Base-by-base conservation (phyloP, 1,140 invertebrate genomes). In the Brachionus manjavacas region DNA sequence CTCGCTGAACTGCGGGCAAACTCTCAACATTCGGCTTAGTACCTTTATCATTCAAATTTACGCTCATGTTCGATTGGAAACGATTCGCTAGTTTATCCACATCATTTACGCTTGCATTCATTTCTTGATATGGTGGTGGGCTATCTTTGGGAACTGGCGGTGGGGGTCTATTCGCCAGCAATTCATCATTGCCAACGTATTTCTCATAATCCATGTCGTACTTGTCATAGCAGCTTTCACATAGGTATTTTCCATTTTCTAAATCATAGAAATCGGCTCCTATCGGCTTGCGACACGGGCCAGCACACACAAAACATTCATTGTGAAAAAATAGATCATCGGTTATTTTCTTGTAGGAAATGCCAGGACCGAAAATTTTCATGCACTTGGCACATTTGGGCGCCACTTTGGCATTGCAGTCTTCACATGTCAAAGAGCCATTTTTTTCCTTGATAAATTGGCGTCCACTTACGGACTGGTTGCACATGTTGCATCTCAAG, bases 371-470 rank as follows among this genome's bases (percentile, higher is more conserved):
- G n/a, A 81, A 81, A 20, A 41, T 25, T 41, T 64, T 60, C 6
- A 16, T 64, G 52, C 79, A 81, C 20, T 16, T 81, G 12, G 4
- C 41, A 60, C 79, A 81, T 20, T 64, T 81, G 3, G 79, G 52
- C 3, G 79, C 20, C n/a, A 43, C 20, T 68, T 81, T 81, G 20
- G 35, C 79, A 46, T 81, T 60, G 52, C 79, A 81, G 7, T 60
- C 52, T 68, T 64, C 52, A n/a, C 79, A 81, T 28, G 79, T 81
- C 49, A 81, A 64, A 81, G 16, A 43, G 31, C 79, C 79, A 81
- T 81, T 81, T 68, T 81, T 81, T 43, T 81, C 79, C 11, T 81
- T 81, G 8, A 81, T 81, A 81, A 81, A 81, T 43, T 81, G 52
- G n/a, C 64, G 35, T 9, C 79, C 79, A 43, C 49, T 64, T 1